A percentile compares a stretch with the other conserved stretches of the same genome.
These are phyloP conservation scores for Tinea trinotella DNA, from an alignment of 2,888 invertebrate species.

Conservation along the genomic window DNA sequence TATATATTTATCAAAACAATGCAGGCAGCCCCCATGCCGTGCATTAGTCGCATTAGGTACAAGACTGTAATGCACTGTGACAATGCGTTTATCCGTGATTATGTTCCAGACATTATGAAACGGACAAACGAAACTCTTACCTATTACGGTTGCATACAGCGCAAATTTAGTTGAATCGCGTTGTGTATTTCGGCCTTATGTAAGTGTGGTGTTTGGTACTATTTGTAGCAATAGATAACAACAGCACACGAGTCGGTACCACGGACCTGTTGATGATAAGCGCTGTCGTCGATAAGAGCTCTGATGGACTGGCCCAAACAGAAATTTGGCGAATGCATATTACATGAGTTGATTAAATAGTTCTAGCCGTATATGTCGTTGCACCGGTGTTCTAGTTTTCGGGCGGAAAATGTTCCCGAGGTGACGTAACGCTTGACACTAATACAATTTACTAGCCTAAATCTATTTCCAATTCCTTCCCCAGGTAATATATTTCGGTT, in stretches of 20 bases:
- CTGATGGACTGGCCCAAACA: slow-evolving; percentile 62
- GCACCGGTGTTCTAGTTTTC: slow-evolving; percentile 7
- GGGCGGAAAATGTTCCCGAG: background rate
- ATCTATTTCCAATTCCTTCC: background rate
- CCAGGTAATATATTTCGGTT: background rate
- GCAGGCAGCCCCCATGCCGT: slow-evolving; percentile 62
- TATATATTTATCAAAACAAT: slow-evolving; percentile 26
- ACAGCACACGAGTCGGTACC: slow-evolving; percentile 61
- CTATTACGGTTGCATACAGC: background rate
- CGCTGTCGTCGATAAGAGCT: slow-evolving; percentile 64
- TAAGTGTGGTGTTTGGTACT: slow-evolving; percentile 34
- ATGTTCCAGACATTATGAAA: slow-evolving; percentile 34
- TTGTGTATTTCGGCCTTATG: slow-evolving; percentile 32
- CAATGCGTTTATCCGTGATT: slow-evolving; percentile 60
- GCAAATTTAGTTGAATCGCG: background rate
- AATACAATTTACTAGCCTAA: background rate
- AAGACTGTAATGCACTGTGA: slow-evolving; percentile 61
- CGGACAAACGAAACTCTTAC: slow-evolving; percentile 23
- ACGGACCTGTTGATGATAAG: slow-evolving; percentile 70
- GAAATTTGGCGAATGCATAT: slow-evolving; percentile 67
- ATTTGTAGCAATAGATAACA: slow-evolving; percentile 71
- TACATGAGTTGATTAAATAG: slow-evolving; percentile 71
- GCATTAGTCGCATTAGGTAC: slow-evolving; percentile 64
- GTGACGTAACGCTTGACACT: background rate
- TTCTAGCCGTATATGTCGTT: slow-evolving; percentile 29